Evolutionary conservation across 2,797 vertebrate genomes (phyloP).

Genomic region (Megalops cyprinoides): DNA sequence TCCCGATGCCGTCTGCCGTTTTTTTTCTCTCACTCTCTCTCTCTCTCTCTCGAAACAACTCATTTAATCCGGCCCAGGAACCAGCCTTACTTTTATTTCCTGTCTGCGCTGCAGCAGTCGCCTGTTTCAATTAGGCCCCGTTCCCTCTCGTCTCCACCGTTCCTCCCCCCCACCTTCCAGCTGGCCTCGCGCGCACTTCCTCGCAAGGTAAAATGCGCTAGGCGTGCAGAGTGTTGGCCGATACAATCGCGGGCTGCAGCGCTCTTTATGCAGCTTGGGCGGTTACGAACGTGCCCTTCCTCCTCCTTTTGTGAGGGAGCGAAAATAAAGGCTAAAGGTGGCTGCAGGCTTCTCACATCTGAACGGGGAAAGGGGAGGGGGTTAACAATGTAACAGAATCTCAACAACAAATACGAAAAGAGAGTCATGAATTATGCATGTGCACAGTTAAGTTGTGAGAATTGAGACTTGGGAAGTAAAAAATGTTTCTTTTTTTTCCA

Average conservation of each 20-base stretch:
- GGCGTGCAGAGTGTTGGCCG: slow-evolving; percentile 79
- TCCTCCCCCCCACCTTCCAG: slow-evolving; percentile 63
- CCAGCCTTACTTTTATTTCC: slow-evolving; percentile 84
- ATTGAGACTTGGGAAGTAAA: slow-evolving; percentile 26
- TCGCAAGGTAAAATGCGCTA: slow-evolving; percentile 80
- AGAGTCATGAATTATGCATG: slow-evolving; percentile 30
- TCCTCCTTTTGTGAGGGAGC: not conserved
- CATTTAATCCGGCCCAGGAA: slow-evolving; percentile 84
- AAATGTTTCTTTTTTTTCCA: slow-evolving; percentile 28
- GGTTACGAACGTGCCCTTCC: slow-evolving; percentile 61
- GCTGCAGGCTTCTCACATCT: slow-evolving; percentile 31
- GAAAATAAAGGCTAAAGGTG: not conserved
- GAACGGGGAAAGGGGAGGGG: slow-evolving; percentile 54
- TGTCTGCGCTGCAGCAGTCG: slow-evolving; percentile 81
- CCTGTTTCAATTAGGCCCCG: slow-evolving; percentile 86
- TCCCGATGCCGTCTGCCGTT: slow-evolving; percentile 84
- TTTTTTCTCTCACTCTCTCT: too few relatives aligned
- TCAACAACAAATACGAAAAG: slow-evolving; percentile 45
- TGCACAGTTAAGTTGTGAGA: slow-evolving; percentile 15
- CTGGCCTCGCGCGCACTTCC: slow-evolving; percentile 79
- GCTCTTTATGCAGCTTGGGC: slow-evolving; percentile 68
- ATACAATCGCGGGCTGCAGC: slow-evolving; percentile 74
- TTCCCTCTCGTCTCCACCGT: slow-evolving; percentile 76
- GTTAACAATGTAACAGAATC: slow-evolving; percentile 53
- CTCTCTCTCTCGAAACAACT: too few relatives aligned